These are phyloP conservation scores for Nezara viridula DNA, from an alignment of 2,888 invertebrate genomes.

Conservation along the genomic window DNA sequence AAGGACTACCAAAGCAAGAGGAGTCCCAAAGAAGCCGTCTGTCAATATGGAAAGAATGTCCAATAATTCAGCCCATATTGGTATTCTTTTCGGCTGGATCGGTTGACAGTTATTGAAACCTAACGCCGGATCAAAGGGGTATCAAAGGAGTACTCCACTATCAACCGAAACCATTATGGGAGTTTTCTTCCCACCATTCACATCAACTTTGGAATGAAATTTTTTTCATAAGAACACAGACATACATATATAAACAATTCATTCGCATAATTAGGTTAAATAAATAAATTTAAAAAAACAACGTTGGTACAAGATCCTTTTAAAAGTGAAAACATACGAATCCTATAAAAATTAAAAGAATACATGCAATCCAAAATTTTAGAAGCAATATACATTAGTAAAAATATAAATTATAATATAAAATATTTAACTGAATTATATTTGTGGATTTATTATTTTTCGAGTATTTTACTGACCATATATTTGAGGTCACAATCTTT, in stretches of 20 bases:
- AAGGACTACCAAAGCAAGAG: background rate
- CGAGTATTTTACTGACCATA: too few species aligned
- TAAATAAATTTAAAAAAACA: too few species aligned
- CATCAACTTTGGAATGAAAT: background rate
- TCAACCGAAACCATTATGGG: background rate
- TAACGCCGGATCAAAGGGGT: background rate
- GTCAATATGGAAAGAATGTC: slow-evolving; percentile 24
- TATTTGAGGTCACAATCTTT: too few species aligned
- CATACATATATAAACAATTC: background rate
- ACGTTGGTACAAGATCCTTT: too few species aligned
- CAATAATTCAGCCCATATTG: slow-evolving; percentile 29
- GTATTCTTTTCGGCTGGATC: slow-evolving; percentile 16
- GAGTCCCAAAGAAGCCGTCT: background rate
- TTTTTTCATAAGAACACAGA: background rate
- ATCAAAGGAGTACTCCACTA: background rate
- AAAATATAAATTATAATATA: too few species aligned
- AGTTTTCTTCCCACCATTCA: background rate
- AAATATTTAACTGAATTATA: too few species aligned
- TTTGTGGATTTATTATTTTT: too few species aligned
- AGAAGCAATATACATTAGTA: too few species aligned
- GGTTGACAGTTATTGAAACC: slow-evolving; percentile 13
- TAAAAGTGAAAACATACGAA: too few species aligned
- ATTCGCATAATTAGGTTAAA: too few species aligned
- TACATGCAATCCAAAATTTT: too few species aligned
- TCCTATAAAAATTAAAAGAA: too few species aligned